Percentiles rank a stretch among this genome's conserved stretches.
Evolutionary conservation across 2,797 vertebrate genomes (phyloP).

Genomic region (Limnodromus scolopaceus): DNA sequence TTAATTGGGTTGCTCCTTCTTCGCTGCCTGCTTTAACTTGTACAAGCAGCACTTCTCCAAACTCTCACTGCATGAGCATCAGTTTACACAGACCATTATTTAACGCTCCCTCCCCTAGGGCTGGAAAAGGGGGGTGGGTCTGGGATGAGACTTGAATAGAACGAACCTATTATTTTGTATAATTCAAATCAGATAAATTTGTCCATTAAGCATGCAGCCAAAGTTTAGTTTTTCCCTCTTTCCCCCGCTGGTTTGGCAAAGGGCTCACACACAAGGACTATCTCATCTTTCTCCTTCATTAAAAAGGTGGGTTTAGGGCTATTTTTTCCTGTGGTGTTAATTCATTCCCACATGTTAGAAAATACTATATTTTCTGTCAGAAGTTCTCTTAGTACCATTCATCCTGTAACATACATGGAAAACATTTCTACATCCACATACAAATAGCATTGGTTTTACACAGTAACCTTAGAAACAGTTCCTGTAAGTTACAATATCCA

Average conservation of each 20-base stretch:
- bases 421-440: neutral
- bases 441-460: neutral
- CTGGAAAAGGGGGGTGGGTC: conserved; percentile 70
- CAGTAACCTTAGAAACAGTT: neutral
- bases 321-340: neutral
- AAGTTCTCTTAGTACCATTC: neutral
- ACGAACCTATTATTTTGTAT: conserved; percentile 52
- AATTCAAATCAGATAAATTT: conserved; percentile 62
- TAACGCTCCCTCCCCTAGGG: conserved; percentile 74
- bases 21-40: conserved; percentile 46
- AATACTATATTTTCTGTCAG: neutral
- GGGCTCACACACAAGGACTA: neutral
- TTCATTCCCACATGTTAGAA: neutral
- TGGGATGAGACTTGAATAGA: conserved; percentile 62
- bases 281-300: neutral
- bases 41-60: conserved; percentile 43
- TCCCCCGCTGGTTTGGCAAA: neutral
- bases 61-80: conserved; percentile 68
- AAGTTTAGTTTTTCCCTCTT: neutral
- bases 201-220: neutral
- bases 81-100: conserved; percentile 76
- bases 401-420: neutral
- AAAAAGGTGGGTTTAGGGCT: neutral
- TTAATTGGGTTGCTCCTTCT: neutral
- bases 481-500: neutral